Percentiles rank a stretch among this genome's conserved stretches.
Evolutionary conservation across 2,797 vertebrate genomes (phyloP).

Genomic region (Ceryle rudis): DNA sequence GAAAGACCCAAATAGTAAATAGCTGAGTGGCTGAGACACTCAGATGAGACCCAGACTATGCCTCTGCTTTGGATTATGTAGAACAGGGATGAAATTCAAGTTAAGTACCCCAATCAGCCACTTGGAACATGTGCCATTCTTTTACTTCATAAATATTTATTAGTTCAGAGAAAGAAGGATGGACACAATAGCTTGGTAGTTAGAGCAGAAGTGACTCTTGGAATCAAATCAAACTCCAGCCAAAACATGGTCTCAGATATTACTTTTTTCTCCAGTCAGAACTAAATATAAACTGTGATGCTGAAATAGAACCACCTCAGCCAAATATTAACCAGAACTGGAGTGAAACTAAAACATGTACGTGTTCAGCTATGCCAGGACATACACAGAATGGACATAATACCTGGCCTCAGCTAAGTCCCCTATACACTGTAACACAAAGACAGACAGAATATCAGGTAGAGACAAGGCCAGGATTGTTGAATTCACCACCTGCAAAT

Average conservation of each 20-base stretch:
- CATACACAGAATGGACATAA: accelerated
- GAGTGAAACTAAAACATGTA: background rate
- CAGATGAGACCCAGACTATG: background rate
- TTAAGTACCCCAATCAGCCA: background rate
- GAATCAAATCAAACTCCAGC: background rate
- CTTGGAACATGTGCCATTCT: background rate
- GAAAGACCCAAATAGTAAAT: background rate
- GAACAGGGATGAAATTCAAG: background rate
- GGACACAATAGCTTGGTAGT: background rate
- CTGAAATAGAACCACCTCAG: background rate
- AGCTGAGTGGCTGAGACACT: background rate
- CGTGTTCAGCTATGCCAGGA: background rate
- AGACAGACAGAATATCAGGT: background rate
- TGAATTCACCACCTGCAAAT: background rate
- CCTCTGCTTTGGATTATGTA: background rate
- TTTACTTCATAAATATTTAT: background rate
- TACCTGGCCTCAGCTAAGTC: background rate
- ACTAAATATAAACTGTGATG: background rate
- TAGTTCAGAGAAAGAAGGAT: background rate
- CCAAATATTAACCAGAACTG: background rate
- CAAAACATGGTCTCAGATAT: background rate
- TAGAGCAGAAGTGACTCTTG: background rate
- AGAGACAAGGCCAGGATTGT: accelerated
- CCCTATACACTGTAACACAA: background rate
- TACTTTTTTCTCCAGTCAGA: background rate